phyloP scores from a whole-genome alignment of 92 coral and sea anemone genomes.

The Palythoa caribaeorum region DNA sequence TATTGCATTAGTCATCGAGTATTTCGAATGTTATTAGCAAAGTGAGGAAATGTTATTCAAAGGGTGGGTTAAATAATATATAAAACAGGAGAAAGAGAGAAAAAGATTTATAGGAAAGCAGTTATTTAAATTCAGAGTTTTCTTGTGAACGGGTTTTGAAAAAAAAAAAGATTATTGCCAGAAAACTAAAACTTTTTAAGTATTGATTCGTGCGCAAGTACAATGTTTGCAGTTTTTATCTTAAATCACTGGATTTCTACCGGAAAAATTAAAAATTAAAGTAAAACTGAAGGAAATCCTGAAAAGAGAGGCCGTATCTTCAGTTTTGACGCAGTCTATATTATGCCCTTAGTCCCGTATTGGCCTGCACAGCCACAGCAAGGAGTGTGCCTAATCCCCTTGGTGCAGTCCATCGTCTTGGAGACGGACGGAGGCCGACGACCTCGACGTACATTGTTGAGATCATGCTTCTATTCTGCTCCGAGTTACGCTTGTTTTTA shows the following conservation, averaged over 20 bases:
- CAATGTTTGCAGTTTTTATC: not conserved
- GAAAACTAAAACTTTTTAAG: not conserved
- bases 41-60: not conserved
- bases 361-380: too few species aligned
- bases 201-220: not conserved
- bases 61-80: not conserved
- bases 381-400: too few species aligned
- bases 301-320: not conserved
- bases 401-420: too few species aligned
- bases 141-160: constrained; percentile 38
- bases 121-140: not conserved
- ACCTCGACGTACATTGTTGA: too few species aligned
- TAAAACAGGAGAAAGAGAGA: not conserved
- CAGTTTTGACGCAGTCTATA: not conserved
- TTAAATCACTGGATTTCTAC: not conserved
- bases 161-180: not conserved
- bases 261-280: not conserved
- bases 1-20: not conserved
- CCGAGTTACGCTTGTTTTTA: too few species aligned
- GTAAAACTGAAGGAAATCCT: not conserved
- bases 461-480: too few species aligned
- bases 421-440: too few species aligned
- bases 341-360: too few species aligned
- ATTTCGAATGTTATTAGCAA: not conserved
- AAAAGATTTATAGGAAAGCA: not conserved